phyloP scores from a whole-genome alignment of 2,797 vertebrate species.

The Phataginus tetradactyla region DNA sequence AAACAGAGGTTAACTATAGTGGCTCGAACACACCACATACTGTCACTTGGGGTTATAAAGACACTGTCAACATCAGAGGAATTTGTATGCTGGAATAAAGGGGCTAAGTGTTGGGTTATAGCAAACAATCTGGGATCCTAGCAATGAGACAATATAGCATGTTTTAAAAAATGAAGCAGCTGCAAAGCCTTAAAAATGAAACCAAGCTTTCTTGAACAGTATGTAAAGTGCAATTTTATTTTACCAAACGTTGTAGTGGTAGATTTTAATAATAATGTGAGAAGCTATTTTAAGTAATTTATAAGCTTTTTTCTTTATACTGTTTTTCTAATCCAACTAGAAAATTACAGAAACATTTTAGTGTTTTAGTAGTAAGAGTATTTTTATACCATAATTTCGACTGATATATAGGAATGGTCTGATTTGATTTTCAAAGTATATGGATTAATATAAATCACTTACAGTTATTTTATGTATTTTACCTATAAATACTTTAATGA shows the following conservation, averaged over 20 bases:
- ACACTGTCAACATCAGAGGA: background rate
- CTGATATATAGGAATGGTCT: background rate
- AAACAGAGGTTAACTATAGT: slow-evolving; percentile 79
- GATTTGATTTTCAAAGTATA: slow-evolving; percentile 28
- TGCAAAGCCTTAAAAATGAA: slow-evolving; percentile 58
- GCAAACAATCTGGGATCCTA: background rate
- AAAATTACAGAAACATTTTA: slow-evolving; percentile 32
- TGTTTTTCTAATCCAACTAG: slow-evolving; percentile 14
- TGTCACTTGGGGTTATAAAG: slow-evolving; percentile 66
- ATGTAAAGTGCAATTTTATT: slow-evolving; percentile 60
- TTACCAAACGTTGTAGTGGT: background rate
- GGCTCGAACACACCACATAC: slow-evolving; percentile 60
- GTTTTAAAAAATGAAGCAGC: slow-evolving; percentile 3
- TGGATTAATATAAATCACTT: slow-evolving; percentile 16
- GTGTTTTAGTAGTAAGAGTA: slow-evolving; percentile 12
- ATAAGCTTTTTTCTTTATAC: slow-evolving; percentile 26
- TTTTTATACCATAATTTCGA: slow-evolving; percentile 41
- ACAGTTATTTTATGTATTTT: slow-evolving; percentile 9
- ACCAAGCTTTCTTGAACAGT: slow-evolving; percentile 6
- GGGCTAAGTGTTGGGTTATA: slow-evolving; percentile 19
- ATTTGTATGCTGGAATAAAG: slow-evolving; percentile 47
- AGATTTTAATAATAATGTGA: slow-evolving; percentile 9
- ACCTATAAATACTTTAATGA: background rate
- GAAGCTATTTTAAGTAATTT: slow-evolving; percentile 55
- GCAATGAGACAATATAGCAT: background rate